These are phyloP conservation scores for Oenanthe oenanthe DNA, from an alignment of 2,113 vertebrate genomes.

Conservation along the genomic window DNA sequence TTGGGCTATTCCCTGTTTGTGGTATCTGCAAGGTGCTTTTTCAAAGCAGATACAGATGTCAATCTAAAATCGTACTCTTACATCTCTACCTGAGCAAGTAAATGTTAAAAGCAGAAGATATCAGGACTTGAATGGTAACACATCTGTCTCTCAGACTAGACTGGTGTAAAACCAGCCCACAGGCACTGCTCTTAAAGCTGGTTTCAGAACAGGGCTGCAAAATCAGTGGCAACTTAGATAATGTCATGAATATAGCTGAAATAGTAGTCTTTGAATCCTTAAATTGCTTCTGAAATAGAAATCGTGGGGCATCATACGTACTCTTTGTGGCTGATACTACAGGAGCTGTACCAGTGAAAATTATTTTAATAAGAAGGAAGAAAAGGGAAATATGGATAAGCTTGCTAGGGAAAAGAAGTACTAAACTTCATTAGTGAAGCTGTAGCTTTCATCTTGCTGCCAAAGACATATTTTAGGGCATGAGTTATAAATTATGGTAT, in stretches of 20 bases:
- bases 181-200: not conserved
- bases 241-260: not conserved
- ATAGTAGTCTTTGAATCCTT: not conserved
- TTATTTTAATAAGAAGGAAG: not conserved
- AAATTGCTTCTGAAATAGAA: conserved; percentile 13
- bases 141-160: not conserved
- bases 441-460: not conserved
- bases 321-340: not conserved
- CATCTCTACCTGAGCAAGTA: not conserved
- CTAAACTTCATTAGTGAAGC: not conserved
- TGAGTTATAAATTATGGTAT: not conserved
- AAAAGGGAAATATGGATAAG: not conserved
- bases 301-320: not conserved
- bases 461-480: not conserved
- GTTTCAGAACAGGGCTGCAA: not conserved
- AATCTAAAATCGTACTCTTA: not conserved
- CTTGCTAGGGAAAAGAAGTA: not conserved
- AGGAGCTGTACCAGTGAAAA: not conserved
- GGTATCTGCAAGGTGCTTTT: not conserved
- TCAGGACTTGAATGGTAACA: not conserved
- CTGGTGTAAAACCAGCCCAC: not conserved
- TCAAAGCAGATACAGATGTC: not conserved
- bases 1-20: not conserved
- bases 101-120: not conserved
- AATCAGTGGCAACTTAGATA: not conserved